Conservation (phyloP, 2,797 vertebrate species). For the Galagoides demidoff region DNA sequence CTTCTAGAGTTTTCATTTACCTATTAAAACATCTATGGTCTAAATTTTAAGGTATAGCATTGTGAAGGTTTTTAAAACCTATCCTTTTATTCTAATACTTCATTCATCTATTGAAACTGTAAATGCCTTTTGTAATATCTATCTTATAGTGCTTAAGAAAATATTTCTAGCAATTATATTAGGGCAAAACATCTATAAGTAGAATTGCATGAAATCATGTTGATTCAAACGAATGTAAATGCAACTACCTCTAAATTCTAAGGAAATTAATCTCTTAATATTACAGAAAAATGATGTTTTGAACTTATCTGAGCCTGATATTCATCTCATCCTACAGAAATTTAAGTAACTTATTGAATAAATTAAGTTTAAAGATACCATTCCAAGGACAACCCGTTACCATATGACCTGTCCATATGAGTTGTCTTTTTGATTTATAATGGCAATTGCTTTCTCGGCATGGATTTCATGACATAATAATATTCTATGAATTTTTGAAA, state of each 20-base stretch:
- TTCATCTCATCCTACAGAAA: conserved; percentile 49
- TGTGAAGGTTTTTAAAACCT: conserved; percentile 19
- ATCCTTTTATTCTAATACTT: neutral
- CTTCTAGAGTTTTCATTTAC: neutral
- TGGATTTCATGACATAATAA: conserved; percentile 79
- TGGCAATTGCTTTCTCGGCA: conserved; percentile 72
- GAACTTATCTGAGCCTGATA: conserved; percentile 55
- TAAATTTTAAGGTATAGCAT: conserved; percentile 5
- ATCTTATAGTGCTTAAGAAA: conserved; percentile 29
- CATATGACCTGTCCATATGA: conserved; percentile 78
- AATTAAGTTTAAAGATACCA: conserved; percentile 68
- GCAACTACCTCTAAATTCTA: conserved; percentile 44
- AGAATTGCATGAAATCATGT: neutral
- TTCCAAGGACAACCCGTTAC: conserved; percentile 71
- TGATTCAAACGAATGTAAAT: conserved; percentile 59
- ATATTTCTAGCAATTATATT: neutral
- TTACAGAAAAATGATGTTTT: conserved; percentile 51
- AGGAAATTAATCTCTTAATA: conserved; percentile 23
- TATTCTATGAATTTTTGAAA: conserved; percentile 77
- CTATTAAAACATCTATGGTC: neutral
- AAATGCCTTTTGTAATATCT: conserved; percentile 7
- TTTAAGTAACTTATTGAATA: conserved; percentile 78
- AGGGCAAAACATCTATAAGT: conserved; percentile 16
- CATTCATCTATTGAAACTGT: neutral
- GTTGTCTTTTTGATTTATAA: conserved; percentile 79